Evolutionary conservation across 2,888 invertebrate genomes (phyloP).

Genomic region (Metallyticus violacea): DNA sequence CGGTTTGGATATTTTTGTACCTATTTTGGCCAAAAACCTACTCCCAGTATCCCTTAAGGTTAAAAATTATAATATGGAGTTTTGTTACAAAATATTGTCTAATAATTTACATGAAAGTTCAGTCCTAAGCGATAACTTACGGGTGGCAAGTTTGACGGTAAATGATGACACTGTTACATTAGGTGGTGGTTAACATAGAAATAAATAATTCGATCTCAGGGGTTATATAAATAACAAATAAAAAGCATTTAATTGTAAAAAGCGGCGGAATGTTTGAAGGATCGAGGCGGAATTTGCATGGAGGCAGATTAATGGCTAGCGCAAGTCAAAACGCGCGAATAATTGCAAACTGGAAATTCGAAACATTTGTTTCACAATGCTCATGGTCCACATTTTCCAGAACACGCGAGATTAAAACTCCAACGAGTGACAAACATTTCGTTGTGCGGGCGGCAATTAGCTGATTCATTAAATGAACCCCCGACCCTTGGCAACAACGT

Average conservation of each 20-base stretch:
- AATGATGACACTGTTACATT: neutral
- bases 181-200: neutral
- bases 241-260: neutral
- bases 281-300: neutral
- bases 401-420: neutral
- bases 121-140: too few species aligned
- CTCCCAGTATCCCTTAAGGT: too few species aligned
- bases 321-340: neutral
- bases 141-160: too few species aligned
- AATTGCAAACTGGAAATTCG: too few species aligned
- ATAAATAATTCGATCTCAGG: neutral
- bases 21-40: too few species aligned
- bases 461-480: neutral
- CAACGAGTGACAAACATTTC: neutral
- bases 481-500: neutral
- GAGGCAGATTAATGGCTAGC: neutral
- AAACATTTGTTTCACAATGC: too few species aligned
- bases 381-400: neutral
- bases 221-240: neutral
- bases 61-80: too few species aligned
- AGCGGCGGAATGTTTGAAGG: neutral
- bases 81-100: too few species aligned
- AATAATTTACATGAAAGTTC: too few species aligned
- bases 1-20: too few species aligned
- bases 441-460: neutral